Evolutionary conservation across 2,888 invertebrate genomes (phyloP).

Genomic region (Amiota communis): DNA sequence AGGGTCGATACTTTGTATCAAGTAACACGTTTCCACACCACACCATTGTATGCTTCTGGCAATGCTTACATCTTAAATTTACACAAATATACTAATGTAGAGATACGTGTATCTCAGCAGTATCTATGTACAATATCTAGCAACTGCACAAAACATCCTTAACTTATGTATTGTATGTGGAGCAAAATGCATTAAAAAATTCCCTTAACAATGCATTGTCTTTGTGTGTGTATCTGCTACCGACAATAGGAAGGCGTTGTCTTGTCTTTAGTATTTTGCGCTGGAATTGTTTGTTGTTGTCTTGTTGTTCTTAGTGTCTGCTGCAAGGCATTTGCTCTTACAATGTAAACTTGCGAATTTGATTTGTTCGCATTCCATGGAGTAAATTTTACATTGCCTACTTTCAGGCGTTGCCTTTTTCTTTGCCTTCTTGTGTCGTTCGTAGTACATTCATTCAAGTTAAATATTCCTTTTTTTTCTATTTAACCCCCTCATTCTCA

Average conservation of each 20-base stretch:
- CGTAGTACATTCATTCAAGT: not conserved
- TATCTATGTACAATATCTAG: no score
- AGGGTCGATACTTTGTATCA: no score
- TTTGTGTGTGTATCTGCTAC: conserved; percentile 18
- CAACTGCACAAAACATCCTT: no score
- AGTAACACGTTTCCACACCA: no score
- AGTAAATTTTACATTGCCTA: conserved; percentile 36
- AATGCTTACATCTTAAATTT: no score
- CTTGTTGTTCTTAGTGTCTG: not conserved
- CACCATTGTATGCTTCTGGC: no score
- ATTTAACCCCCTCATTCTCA: no score
- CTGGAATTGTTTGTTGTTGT: not conserved
- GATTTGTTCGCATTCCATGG: conserved; percentile 46
- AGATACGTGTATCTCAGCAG: no score
- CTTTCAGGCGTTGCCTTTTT: conserved; percentile 29
- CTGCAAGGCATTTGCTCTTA: conserved; percentile 29
- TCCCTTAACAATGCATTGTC: conserved; percentile 21
- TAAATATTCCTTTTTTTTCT: not conserved
- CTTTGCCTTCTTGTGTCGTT: not conserved
- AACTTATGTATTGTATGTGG: no score
- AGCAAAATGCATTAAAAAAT: conserved; percentile 5
- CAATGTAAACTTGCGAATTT: conserved; percentile 40
- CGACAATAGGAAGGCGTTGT: conserved; percentile 30
- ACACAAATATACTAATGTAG: no score
- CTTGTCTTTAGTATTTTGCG: conserved; percentile 16